A percentile compares a stretch with the other conserved stretches of the same genome.
Evolutionary conservation across 2,797 vertebrate species (phyloP).

Genomic region (Channa striata): DNA sequence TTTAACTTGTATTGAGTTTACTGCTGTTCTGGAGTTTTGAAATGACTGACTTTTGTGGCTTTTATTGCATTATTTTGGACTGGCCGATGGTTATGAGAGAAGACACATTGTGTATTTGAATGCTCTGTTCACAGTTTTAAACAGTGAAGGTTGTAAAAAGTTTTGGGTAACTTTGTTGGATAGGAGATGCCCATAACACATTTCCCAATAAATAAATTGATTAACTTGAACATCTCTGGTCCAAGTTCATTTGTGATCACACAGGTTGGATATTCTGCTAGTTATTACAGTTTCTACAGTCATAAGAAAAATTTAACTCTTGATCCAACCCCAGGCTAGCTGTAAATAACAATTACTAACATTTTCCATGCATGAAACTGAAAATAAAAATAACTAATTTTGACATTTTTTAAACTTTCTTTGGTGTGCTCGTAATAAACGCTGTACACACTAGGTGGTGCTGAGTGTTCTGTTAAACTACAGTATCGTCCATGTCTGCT

Average conservation of each 20-base stretch:
- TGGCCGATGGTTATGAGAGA: background rate
- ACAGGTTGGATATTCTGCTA: conserved; percentile 1
- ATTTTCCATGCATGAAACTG: conserved; percentile 64
- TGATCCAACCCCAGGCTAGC: background rate
- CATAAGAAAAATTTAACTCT: background rate
- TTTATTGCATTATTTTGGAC: background rate
- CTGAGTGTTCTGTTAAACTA: background rate
- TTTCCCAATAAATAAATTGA: background rate
- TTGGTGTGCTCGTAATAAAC: conserved; percentile 30
- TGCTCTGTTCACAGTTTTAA: background rate
- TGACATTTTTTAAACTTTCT: background rate
- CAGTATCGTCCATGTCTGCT: background rate
- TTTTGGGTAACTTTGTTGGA: background rate
- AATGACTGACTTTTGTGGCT: background rate
- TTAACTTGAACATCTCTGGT: conserved; percentile 1
- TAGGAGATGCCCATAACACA: background rate
- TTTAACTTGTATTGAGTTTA: conserved; percentile 23
- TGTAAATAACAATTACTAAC: conserved; percentile 27
- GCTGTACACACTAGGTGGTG: conserved; percentile 44
- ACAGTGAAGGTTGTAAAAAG: background rate
- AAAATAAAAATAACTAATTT: conserved; percentile 65
- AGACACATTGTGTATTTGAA: background rate
- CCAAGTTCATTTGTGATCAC: background rate
- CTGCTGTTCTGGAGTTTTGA: background rate
- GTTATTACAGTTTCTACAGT: background rate